Evolutionary conservation across 2,888 invertebrate genomes (phyloP).

Genomic region (Tetranychus truncatus): DNA sequence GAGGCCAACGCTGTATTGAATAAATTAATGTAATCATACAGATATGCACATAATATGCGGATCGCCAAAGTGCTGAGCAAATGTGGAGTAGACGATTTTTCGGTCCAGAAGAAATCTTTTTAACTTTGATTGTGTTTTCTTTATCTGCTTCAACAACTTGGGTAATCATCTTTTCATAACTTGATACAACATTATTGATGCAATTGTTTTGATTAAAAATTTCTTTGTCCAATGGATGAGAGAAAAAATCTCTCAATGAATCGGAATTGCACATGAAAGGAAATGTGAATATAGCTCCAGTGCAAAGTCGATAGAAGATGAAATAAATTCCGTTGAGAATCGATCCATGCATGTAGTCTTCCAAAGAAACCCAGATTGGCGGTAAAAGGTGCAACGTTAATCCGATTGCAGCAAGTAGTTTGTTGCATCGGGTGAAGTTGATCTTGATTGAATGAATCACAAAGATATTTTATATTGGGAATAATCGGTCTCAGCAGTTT

Average conservation of each 20-base stretch:
- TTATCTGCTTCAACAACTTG: no score
- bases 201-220: neutral
- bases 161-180: no score
- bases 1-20: neutral
- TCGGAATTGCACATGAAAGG: neutral
- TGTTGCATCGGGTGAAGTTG: no score
- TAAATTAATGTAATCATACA: neutral
- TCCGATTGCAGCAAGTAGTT: neutral
- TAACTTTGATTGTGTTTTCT: no score
- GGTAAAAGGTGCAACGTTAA: neutral
- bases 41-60: neutral
- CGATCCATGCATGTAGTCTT: neutral
- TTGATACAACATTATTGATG: neutral
- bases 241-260: neutral
- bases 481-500: no score
- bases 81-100: neutral
- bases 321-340: neutral
- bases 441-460: no score
- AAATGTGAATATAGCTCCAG: neutral
- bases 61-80: neutral
- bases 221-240: neutral
- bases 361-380: neutral
- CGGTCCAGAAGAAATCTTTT: no score
- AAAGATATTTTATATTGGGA: no score
- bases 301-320: neutral